These are phyloP conservation scores for Lytechinus pictus DNA, from an alignment of 35 echinoderm and acorn worm genomes.

Conservation along the genomic window DNA sequence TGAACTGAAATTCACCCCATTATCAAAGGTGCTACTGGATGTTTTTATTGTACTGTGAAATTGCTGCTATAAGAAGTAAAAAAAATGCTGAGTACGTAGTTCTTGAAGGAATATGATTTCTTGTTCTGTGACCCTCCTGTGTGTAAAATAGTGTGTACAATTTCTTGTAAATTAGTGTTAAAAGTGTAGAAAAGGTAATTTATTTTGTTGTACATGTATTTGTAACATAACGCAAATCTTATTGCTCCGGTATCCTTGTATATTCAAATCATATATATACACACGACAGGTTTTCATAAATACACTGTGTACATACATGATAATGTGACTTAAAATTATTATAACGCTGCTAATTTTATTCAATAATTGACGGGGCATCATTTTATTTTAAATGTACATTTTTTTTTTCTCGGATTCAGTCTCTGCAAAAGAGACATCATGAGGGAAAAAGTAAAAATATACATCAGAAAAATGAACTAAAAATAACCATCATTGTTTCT, in stretches of 20 bases:
- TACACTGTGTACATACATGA: neutral
- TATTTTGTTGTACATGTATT: constrained; percentile 41
- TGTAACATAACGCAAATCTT: neutral
- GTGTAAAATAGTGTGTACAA: constrained; percentile 30
- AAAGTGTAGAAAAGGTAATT: constrained; percentile 37
- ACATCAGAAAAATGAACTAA: too few species aligned
- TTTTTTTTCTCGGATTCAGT: neutral
- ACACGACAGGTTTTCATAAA: neutral
- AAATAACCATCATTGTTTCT: too few species aligned
- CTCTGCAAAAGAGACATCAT: neutral
- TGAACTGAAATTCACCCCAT: neutral
- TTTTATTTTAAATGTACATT: neutral
- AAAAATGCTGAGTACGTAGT: neutral
- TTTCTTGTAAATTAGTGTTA: constrained; percentile 35
- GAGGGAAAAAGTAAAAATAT: too few species aligned
- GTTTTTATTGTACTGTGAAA: neutral
- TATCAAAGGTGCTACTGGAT: neutral
- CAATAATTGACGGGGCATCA: neutral
- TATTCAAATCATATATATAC: constrained; percentile 7
- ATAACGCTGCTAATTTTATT: neutral
- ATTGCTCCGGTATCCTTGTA: neutral
- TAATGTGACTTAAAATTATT: neutral
- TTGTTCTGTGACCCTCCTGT: neutral
- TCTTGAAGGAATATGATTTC: neutral
- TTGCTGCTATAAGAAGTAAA: neutral